Base-by-base conservation (phyloP, 2,113 vertebrate species). In the Capreolus pygargus region DNA sequence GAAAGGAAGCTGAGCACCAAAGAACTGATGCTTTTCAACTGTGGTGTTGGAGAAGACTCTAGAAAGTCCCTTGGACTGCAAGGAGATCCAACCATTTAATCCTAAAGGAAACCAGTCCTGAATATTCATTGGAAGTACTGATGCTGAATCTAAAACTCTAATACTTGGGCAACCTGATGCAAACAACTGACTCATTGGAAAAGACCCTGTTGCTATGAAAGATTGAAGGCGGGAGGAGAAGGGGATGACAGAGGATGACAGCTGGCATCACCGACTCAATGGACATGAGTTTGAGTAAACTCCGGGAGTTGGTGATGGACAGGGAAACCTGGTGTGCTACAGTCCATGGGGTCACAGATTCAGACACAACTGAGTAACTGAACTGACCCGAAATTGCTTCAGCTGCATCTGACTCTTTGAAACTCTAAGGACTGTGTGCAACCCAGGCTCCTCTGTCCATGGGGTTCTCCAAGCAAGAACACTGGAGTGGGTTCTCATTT, bases 331-430 rank as follows among this genome's bases (percentile, higher is more conserved):
- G 64, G 4, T 36, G n/a, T 36, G 64, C 5, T 70, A 19, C 10
- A 70, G 17, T 36, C 64, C 64, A 36, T 36, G n/a, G n/a, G 4
- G n/a, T 70, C n/a, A 23, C n/a, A 36, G 64, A 11, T 19, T 36
- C 0, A 0, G 64, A 36, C 64, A 70, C 0, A 0, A 70, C 64
- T 36, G n/a, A 70, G 19, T 3, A n/a, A 36, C 19, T 70, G 64
- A 70, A 23, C n/a, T 64, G 61, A 64, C 33, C 33, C 36, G n/a
- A 70, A 36, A 19, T 6, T 70, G n/a, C 9, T 36, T 23, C 64
- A 70, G 64, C 64, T 19, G 0, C 36, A 1, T 36, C 64, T 70
- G 9, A 36, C n/a, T 39, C n/a, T 70, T 70, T 36, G 9, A 5
- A 21, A 36, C n/a, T 36, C n/a, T 70, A 36, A 70, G 64, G n/a